Base-by-base conservation (phyloP, 2,113 vertebrate genomes). In the Aviceda subcristata region DNA sequence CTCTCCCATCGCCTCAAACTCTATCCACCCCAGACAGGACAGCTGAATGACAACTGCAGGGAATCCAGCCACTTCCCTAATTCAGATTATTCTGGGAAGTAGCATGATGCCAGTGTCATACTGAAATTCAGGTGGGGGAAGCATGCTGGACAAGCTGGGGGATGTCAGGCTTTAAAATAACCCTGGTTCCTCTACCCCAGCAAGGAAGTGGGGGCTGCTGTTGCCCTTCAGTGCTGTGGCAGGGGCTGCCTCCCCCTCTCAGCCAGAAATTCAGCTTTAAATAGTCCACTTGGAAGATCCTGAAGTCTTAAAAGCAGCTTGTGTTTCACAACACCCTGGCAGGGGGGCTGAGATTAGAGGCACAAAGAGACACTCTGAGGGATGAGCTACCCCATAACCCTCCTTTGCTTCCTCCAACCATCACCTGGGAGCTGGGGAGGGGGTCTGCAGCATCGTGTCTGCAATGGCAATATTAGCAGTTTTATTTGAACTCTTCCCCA, bases 391-490 rank as follows among this genome's bases (percentile, higher is more conserved):
- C 41, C 41, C 5, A 3, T 13, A 41, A n/a, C 5, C 13, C 10
- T 16, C 16, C 19, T 64, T 23, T 12, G 15, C 13, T 19, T 38
- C 50, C 51, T n/a, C 46, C 12, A 2, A 2, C 19, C 8, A 3
- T 16, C 38, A 12, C 45, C 8, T 10, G 36, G 57, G 43, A 38
- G 32, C 6, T 1, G 2, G 2, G 17, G 2, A 1, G 17, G 13
- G 30, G 7, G 5, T 11, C 34, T 32, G 20, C 1, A 0, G 16
- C 41, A 13, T 12, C 4, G 0, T 2, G 21, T 22, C 36, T 8
- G 11, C 26, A 26, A 12, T 6, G 43, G 11, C 56, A 11, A 23
- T 8, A 27, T 19, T 5, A 10, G 1, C 8, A 1, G 15, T 20
- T 56, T 32, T 5, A 7, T 17, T 15, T 4, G 10, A 55, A 17